A percentile compares a stretch with the other conserved stretches of the same genome.
Conservation (phyloP, 1,140 invertebrate genomes). For the Drosophila murphyi region DNA sequence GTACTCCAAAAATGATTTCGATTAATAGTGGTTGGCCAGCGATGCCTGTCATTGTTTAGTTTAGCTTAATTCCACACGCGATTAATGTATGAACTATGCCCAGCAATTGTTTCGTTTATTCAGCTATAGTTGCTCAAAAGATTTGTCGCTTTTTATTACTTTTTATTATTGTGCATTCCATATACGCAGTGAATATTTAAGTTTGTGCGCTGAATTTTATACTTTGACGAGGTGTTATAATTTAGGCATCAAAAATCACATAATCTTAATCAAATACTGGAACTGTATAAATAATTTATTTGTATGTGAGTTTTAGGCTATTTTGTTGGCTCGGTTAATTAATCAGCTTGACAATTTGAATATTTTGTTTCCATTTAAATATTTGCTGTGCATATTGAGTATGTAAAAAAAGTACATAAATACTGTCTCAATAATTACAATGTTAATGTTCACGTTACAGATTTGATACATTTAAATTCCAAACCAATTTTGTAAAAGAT, state of each 20-base stretch:
- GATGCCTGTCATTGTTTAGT: slow-evolving; percentile 24
- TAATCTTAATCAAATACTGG: too few species aligned
- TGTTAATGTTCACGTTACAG: neutral
- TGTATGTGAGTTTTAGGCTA: too few species aligned
- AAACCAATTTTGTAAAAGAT: neutral
- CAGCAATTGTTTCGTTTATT: slow-evolving; percentile 11
- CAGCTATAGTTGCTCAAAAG: slow-evolving; percentile 5
- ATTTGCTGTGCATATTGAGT: neutral
- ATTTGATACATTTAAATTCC: neutral
- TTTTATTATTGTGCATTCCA: neutral
- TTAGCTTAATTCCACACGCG: slow-evolving; percentile 23
- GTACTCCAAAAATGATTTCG: neutral
- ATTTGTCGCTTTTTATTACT: neutral
- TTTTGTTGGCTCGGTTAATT: too few species aligned
- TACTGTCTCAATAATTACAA: neutral
- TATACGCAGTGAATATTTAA: slow-evolving; percentile 1
- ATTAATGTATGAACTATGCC: slow-evolving; percentile 2
- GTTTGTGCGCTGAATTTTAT: neutral
- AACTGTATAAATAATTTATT: too few species aligned
- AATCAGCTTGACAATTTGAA: too few species aligned
- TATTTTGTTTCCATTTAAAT: neutral
- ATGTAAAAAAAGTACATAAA: neutral
- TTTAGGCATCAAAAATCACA: neutral
- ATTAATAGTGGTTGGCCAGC: neutral
- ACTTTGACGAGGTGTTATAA: neutral